These are phyloP conservation scores for Archivesica marissinica DNA, from an alignment of 1,140 invertebrate species.

Conservation along the genomic window DNA sequence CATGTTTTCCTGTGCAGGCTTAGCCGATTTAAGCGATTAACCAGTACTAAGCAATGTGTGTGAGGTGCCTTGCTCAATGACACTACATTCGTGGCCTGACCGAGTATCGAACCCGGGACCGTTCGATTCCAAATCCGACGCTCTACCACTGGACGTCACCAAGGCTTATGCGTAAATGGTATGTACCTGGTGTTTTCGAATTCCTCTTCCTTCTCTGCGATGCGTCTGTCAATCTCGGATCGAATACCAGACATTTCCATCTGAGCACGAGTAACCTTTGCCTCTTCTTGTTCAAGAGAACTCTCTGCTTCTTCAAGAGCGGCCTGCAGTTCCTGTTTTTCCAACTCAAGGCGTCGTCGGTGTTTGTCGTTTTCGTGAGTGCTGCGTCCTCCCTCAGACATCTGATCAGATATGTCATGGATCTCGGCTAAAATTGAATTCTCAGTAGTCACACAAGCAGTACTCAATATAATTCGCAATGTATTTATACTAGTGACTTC, in stretches of 20 bases:
- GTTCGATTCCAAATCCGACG: too few relatives aligned
- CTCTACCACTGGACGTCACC: background rate
- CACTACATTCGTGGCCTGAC: too few relatives aligned
- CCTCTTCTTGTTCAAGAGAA: slow-evolving; percentile 93
- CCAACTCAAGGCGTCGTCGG: slow-evolving; percentile 97
- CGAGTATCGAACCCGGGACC: too few relatives aligned
- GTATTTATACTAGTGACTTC: background rate
- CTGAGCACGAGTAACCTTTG: slow-evolving; percentile 93
- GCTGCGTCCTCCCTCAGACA: slow-evolving; percentile 95
- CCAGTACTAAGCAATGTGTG: background rate
- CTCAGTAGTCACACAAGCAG: background rate
- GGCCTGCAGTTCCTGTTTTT: slow-evolving; percentile 99
- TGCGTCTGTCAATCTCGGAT: slow-evolving; percentile 98
- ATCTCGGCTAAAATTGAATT: slow-evolving; percentile 91
- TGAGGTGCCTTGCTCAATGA: too few relatives aligned
- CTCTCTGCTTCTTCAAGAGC: slow-evolving; percentile 99
- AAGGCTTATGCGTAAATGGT: background rate
- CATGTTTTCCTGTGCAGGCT: background rate
- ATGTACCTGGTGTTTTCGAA: slow-evolving; percentile 96
- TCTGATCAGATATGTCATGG: slow-evolving; percentile 98
- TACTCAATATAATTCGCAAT: background rate
- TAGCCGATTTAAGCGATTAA: background rate
- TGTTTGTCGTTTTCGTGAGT: slow-evolving; percentile 99
- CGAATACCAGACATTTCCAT: slow-evolving; percentile 98
- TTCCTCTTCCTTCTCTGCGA: slow-evolving; percentile 99